These are phyloP conservation scores for Murina feae DNA, from an alignment of 2,113 vertebrate genomes.

Conservation along the genomic window DNA sequence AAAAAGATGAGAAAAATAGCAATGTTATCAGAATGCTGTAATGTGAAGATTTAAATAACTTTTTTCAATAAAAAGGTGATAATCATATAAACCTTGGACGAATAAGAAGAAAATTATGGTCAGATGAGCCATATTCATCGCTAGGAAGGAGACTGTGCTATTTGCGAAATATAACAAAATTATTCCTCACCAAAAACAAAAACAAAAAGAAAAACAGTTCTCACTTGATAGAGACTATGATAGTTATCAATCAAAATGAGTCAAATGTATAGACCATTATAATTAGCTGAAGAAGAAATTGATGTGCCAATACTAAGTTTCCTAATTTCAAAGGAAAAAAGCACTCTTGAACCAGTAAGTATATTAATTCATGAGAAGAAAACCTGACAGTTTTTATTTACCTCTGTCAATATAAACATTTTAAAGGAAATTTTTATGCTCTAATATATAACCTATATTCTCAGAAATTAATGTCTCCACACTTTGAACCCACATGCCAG, in stretches of 20 bases:
- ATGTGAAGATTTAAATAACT: conserved; percentile 37
- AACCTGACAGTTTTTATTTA: not conserved
- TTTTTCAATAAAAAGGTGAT: not conserved
- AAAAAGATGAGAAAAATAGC: conserved; percentile 21
- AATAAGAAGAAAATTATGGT: conserved; percentile 13
- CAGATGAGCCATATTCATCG: not conserved
- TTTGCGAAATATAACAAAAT: not conserved
- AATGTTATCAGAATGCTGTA: not conserved
- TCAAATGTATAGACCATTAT: not conserved
- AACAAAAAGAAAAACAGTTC: not conserved
- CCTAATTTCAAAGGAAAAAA: not conserved
- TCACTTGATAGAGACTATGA: not conserved
- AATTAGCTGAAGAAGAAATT: conserved; percentile 9
- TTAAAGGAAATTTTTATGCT: not conserved
- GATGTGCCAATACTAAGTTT: not conserved
- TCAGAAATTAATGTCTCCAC: not conserved
- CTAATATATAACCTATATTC: not conserved
- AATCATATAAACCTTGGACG: not conserved
- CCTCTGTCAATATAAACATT: not conserved
- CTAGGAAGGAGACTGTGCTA: not conserved
- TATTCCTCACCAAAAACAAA: not conserved
- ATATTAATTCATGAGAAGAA: not conserved
- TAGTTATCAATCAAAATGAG: not conserved
- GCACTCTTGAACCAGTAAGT: not conserved
- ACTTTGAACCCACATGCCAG: not conserved